A percentile compares a stretch with the other conserved stretches of the same genome.
phyloP scores from a whole-genome alignment of 2,888 invertebrate genomes.

The Agrotis clavis region DNA sequence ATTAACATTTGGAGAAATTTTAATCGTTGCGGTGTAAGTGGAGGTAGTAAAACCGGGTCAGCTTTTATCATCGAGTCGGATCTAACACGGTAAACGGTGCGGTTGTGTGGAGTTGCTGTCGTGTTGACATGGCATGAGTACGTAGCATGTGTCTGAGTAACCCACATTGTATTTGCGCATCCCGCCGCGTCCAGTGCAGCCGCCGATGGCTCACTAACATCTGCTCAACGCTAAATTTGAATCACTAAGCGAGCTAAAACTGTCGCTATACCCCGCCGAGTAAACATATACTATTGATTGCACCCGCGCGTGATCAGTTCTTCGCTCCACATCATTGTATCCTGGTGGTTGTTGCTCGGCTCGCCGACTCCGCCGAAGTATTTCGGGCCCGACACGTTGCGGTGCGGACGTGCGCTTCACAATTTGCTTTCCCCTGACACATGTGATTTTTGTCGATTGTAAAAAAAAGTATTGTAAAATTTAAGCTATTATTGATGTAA shows the following conservation, averaged over 20 bases:
- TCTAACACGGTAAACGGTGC: slow-evolving; percentile 54
- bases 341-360: slow-evolving; percentile 30
- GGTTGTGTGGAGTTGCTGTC: slow-evolving; percentile 67
- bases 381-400: slow-evolving; percentile 39
- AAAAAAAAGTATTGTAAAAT: slow-evolving; percentile 73
- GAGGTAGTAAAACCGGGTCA: slow-evolving; percentile 49
- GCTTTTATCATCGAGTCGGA: slow-evolving; percentile 53
- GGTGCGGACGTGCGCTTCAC: slow-evolving; percentile 50
- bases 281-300: slow-evolving; percentile 62
- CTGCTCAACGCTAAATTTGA: slow-evolving; percentile 43
- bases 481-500: slow-evolving; percentile 73
- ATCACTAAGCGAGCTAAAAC: slow-evolving; percentile 35
- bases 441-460: slow-evolving; percentile 71
- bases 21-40: slow-evolving; percentile 55
- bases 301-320: slow-evolving; percentile 60
- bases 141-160: slow-evolving; percentile 57
- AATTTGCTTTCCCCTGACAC: slow-evolving; percentile 56
- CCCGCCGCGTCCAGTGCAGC: slow-evolving; percentile 57
- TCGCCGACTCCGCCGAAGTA: slow-evolving; percentile 26
- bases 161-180: slow-evolving; percentile 50
- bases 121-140: slow-evolving; percentile 69
- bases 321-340: slow-evolving; percentile 49
- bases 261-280: slow-evolving; percentile 42
- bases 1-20: slow-evolving; percentile 34
- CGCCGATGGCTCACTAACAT: slow-evolving; percentile 54